Evolutionary conservation across 2,888 invertebrate species (phyloP).

Genomic region (Muscina levida): DNA sequence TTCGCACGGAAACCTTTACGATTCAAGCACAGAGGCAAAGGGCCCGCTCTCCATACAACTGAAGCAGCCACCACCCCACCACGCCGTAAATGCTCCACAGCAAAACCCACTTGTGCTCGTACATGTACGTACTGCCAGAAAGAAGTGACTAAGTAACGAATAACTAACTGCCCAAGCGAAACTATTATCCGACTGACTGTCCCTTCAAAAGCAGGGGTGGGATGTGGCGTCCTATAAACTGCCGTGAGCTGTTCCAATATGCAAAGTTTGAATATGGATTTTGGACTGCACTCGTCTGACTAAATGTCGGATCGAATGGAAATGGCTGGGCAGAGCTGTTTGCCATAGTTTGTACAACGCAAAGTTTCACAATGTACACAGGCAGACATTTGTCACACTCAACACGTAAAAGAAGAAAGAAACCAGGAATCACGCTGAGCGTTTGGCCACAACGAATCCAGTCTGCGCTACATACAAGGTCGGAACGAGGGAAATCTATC

Average conservation of each 20-base stretch:
- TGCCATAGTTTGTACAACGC: conserved; percentile 35
- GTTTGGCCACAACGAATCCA: not conserved
- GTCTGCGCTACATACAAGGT: no score
- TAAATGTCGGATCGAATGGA: not conserved
- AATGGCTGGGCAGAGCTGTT: conserved; percentile 45
- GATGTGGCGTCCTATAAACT: not conserved
- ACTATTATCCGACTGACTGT: not conserved
- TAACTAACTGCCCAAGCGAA: not conserved
- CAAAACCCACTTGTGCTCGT: not conserved
- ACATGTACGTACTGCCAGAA: conserved; percentile 47
- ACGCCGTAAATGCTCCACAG: conserved; percentile 57
- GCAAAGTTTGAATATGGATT: no score
- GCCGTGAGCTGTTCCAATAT: not conserved
- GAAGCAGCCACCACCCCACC: conserved; percentile 52
- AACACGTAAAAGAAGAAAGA: conserved; percentile 13
- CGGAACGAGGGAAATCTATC: no score
- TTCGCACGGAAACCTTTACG: conserved; percentile 44
- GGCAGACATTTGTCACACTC: conserved; percentile 56
- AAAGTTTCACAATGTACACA: conserved; percentile 45
- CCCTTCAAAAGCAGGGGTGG: not conserved
- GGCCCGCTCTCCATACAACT: conserved; percentile 9
- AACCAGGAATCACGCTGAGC: conserved; percentile 1
- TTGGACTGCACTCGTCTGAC: not conserved
- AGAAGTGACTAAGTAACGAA: no score
- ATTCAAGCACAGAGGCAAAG: conserved; percentile 22